phyloP scores from a whole-genome alignment of 1,140 invertebrate genomes.

The Euborellia annulipes region DNA sequence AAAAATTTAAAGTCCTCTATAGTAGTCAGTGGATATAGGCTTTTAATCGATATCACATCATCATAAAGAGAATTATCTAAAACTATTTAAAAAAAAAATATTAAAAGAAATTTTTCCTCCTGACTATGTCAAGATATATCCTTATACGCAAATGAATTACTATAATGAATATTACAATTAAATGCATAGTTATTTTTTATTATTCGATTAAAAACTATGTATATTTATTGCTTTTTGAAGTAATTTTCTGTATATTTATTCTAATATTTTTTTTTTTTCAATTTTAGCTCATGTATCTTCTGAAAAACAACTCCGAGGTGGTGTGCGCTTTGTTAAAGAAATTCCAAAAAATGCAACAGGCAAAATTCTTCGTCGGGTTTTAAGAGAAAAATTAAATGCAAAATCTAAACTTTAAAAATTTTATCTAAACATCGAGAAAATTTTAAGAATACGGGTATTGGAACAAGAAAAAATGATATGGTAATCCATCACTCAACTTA shows the following conservation, averaged over 20 bases:
- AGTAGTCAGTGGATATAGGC: too few species aligned
- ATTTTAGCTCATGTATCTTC: constrained; percentile 17
- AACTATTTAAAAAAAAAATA: too few species aligned
- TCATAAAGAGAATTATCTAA: too few species aligned
- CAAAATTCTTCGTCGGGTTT: constrained; percentile 44
- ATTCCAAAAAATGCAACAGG: constrained; percentile 49
- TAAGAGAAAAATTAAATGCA: constrained; percentile 23
- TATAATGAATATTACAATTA: background rate
- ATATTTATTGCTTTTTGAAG: background rate
- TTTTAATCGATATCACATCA: too few species aligned
- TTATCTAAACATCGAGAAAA: too few species aligned
- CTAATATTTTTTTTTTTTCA: background rate
- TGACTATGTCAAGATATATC: too few species aligned
- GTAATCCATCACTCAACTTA: too few species aligned
- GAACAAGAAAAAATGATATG: too few species aligned
- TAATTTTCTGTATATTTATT: background rate
- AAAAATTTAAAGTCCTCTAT: too few species aligned
- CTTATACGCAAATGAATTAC: background rate
- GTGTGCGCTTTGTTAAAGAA: constrained; percentile 40
- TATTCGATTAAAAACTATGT: background rate
- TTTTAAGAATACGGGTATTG: too few species aligned
- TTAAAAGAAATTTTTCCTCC: too few species aligned
- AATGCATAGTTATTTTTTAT: background rate
- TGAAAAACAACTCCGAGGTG: constrained; percentile 39
- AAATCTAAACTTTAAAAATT: too few species aligned